Conservation (phyloP, 2,888 invertebrate genomes). For the Tetranychus truncatus region DNA sequence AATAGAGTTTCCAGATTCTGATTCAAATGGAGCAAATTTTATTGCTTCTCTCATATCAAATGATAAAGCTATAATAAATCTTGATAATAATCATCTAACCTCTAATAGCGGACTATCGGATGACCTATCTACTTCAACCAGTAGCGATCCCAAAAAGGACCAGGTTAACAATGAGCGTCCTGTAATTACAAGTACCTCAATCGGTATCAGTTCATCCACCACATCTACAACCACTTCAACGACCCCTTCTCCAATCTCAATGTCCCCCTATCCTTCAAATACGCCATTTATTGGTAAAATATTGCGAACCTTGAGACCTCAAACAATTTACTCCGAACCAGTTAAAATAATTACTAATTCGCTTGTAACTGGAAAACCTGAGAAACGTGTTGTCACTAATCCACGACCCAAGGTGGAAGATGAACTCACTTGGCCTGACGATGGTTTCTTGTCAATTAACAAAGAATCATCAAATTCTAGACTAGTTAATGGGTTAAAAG, state of each 20-base stretch:
- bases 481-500: not conserved
- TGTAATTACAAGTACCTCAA: constrained; percentile 17
- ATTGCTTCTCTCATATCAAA: not conserved
- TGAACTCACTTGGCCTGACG: not conserved
- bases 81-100: not conserved
- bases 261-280: not conserved
- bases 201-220: constrained; percentile 13
- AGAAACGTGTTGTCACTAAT: not conserved
- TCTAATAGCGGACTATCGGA: not conserved
- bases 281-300: not conserved
- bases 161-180: constrained; percentile 15
- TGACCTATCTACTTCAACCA: not conserved
- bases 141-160: not conserved
- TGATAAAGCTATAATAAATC: not conserved
- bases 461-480: not conserved
- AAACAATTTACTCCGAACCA: constrained; percentile 3
- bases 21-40: not conserved
- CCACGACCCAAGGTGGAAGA: not conserved
- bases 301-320: not conserved
- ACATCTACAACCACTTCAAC: constrained; percentile 4
- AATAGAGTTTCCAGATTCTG: not conserved
- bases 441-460: not conserved
- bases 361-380: not conserved
- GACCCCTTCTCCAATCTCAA: constrained; percentile 21
- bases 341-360: not conserved